Evolutionary conservation across 2,888 invertebrate species (phyloP).

Genomic region (Dicroscelio sp.): DNA sequence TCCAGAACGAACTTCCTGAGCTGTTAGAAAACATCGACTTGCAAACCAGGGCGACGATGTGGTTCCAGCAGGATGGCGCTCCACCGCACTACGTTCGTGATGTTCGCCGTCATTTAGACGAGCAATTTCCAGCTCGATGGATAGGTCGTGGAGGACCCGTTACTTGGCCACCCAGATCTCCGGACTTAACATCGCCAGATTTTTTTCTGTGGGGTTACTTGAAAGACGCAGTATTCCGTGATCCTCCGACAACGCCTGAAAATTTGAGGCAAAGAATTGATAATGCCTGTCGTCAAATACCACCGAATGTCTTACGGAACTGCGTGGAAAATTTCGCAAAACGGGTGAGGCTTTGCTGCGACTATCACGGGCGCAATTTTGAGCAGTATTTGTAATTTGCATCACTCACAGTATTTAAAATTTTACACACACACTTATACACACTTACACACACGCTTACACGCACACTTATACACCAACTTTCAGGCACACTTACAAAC

Average conservation of each 20-base stretch:
- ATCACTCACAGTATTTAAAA: conserved; percentile 10
- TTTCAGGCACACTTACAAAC: neutral
- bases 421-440: neutral
- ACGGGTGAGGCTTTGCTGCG: neutral
- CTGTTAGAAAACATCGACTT: conserved; percentile 72
- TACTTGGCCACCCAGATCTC: conserved; percentile 62
- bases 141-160: conserved; percentile 64
- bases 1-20: conserved; percentile 69
- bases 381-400: neutral
- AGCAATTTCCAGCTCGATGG: conserved; percentile 59
- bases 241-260: conserved; percentile 55
- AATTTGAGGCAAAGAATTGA: conserved; percentile 50
- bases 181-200: conserved; percentile 62
- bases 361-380: neutral
- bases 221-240: conserved; percentile 52
- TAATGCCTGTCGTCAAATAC: conserved; percentile 3
- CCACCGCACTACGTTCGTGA: conserved; percentile 75
- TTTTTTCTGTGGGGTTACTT: conserved; percentile 71
- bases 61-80: conserved; percentile 85
- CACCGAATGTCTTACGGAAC: neutral
- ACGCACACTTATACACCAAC: neutral
- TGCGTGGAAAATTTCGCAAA: neutral
- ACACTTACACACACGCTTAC: neutral
- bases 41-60: conserved; percentile 62
- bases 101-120: conserved; percentile 69